These are phyloP conservation scores for Palythoa grandis DNA, from an alignment of 92 coral and sea anemone genomes.

Conservation along the genomic window DNA sequence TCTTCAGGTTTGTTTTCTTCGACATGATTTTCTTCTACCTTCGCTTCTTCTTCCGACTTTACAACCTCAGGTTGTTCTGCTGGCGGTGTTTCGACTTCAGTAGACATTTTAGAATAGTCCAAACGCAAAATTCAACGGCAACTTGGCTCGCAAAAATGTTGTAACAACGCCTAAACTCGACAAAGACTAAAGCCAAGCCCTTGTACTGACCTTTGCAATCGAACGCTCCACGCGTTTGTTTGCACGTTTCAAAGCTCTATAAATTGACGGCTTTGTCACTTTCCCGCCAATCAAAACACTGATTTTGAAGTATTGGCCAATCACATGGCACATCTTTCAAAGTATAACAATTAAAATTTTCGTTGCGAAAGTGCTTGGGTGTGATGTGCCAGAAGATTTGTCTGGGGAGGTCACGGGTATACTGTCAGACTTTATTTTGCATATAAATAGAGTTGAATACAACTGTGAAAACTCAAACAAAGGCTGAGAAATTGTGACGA, in stretches of 20 bases:
- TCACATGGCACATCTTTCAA: constrained; percentile 52
- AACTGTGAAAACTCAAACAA: not conserved
- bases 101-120: constrained; percentile 73
- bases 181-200: constrained; percentile 84
- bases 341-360: constrained; percentile 36
- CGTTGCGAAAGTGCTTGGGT: constrained; percentile 40
- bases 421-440: not conserved
- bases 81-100: constrained; percentile 83
- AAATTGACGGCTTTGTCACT: constrained; percentile 97
- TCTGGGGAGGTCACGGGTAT: not conserved
- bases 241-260: constrained; percentile 96
- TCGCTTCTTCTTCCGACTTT: constrained; percentile 69
- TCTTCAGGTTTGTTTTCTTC: constrained; percentile 76
- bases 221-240: constrained; percentile 96
- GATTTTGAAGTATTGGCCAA: constrained; percentile 67
- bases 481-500: not conserved
- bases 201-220: constrained; percentile 95
- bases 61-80: constrained; percentile 66
- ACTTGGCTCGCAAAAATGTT: constrained; percentile 69
- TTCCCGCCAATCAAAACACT: constrained; percentile 81
- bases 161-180: constrained; percentile 89
- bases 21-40: constrained; percentile 88
- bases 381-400: constrained; percentile 23
- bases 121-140: constrained; percentile 77
- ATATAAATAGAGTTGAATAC: not conserved